Evolutionary conservation across 2,113 vertebrate species (phyloP), one percentile per base, ranked within the genome.

Genomic region (Cyprinus carpio): DNA sequence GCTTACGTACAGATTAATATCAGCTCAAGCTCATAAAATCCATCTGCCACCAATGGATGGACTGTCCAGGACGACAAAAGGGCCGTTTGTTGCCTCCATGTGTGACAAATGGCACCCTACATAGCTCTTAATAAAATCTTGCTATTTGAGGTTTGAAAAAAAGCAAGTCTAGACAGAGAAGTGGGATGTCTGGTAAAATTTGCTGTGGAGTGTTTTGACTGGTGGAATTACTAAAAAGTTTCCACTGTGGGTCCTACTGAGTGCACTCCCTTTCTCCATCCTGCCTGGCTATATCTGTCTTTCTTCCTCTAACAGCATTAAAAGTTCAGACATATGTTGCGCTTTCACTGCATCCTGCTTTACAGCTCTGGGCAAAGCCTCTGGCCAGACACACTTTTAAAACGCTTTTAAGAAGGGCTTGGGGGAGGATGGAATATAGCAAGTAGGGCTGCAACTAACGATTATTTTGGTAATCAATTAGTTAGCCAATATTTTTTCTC

Each of bases 301-400:
- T 78, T 34, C 83, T 88, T 86, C 46, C 40, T 87, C 72, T 62
- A 86, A 82, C 86, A 86, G 79, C 34, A 84, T 86, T 86, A 89
- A 82, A 80, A 62, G 82, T 86, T 79, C 86, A 84, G 88, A 86
- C 72, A 81, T 65, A 64, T 82, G 79, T 84, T 87, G 64, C 88
- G 67, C 79, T 78, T 25, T 34, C 80, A 64, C 25, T 18, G 46
- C 27, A 69, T 40, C 67, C 75, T 84, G 43, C 65, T 81, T 87
- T 84, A 84, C 74, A 51, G 82, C 58, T 51, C 34, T 16, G 29
- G 51, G 76, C 27, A 60, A 6, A 86, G 40, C 72, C n/a, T 75
- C 43, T 46, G 43, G 80, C 80, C 75, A 82, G 58, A 82, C 77
- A 82, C 56, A 72, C 23, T 51, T 69, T 86, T 86, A 76, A 67